A percentile compares a stretch with the other conserved stretches of the same genome.
phyloP scores from a whole-genome alignment of 1,140 invertebrate genomes.

The Mactra quadrangularis region DNA sequence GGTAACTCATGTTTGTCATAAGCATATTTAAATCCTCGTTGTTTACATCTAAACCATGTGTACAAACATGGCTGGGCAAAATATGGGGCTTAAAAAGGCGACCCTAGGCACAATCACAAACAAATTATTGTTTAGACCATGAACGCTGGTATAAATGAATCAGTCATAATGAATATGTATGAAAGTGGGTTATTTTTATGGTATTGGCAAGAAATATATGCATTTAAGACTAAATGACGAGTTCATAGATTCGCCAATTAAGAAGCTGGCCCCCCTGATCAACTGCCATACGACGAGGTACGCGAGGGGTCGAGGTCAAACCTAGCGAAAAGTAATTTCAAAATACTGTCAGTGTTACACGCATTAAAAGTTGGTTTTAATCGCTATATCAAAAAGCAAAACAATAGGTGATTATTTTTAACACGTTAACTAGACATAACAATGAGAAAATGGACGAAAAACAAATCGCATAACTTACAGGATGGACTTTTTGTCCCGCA shows the following conservation, averaged over 20 bases:
- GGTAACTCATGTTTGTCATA: too few relatives aligned
- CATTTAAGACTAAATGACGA: background rate
- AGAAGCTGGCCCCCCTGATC: constrained; percentile 20
- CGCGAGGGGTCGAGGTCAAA: constrained; percentile 61
- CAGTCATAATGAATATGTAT: background rate
- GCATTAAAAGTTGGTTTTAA: background rate
- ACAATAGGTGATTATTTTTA: background rate
- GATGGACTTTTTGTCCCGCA: constrained; percentile 35
- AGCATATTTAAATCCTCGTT: too few relatives aligned
- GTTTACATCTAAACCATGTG: too few relatives aligned
- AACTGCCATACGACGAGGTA: constrained; percentile 33
- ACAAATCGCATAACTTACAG: background rate
- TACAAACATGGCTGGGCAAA: too few relatives aligned
- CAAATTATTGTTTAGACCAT: background rate
- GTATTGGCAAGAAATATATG: background rate
- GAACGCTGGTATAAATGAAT: background rate
- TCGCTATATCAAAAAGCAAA: background rate
- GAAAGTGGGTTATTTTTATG: background rate
- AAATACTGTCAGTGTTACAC: too few relatives aligned
- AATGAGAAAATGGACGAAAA: background rate
- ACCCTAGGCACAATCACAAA: background rate
- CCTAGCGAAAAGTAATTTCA: background rate
- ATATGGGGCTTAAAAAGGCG: background rate
- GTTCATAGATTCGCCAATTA: background rate
- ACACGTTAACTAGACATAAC: background rate